phyloP scores from a whole-genome alignment of 1,140 invertebrate genomes.

The Elymnias hypermnestra region DNA sequence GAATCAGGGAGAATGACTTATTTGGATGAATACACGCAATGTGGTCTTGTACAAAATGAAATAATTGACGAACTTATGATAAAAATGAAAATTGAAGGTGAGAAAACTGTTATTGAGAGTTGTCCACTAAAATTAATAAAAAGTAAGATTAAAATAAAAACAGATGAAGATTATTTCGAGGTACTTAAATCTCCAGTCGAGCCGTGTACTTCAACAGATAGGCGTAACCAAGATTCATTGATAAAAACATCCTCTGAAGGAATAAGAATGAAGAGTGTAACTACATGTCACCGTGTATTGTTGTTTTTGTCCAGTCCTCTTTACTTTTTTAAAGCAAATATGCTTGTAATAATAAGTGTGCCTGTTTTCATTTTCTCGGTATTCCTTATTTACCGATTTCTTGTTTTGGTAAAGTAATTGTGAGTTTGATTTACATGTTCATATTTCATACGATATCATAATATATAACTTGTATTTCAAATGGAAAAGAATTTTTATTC shows the following conservation, averaged over 20 bases:
- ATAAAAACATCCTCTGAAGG: constrained; percentile 14
- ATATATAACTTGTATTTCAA: no score
- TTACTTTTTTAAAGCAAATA: constrained; percentile 40
- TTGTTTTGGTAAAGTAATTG: constrained; percentile 35
- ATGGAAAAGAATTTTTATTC: no score
- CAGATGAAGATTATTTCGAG: constrained; percentile 33
- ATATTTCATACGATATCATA: not conserved
- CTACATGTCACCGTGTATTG: not conserved
- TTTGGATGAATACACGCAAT: constrained; percentile 34
- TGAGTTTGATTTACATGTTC: not conserved
- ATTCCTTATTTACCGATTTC: constrained; percentile 41
- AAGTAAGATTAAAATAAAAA: constrained; percentile 19
- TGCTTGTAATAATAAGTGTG: constrained; percentile 41
- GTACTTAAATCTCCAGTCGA: constrained; percentile 28
- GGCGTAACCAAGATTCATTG: constrained; percentile 25
- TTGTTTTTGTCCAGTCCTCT: constrained; percentile 9
- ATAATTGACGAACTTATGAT: constrained; percentile 39
- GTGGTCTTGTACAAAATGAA: constrained; percentile 38
- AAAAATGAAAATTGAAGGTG: constrained; percentile 24
- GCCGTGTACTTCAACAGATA: constrained; percentile 8
- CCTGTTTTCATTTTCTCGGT: constrained; percentile 43
- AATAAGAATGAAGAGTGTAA: not conserved
- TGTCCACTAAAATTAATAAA: constrained; percentile 10
- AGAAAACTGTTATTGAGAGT: constrained; percentile 8
- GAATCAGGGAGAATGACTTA: constrained; percentile 8